Conservation (phyloP, 2,797 vertebrate species). For the Remorina albescens region DNA sequence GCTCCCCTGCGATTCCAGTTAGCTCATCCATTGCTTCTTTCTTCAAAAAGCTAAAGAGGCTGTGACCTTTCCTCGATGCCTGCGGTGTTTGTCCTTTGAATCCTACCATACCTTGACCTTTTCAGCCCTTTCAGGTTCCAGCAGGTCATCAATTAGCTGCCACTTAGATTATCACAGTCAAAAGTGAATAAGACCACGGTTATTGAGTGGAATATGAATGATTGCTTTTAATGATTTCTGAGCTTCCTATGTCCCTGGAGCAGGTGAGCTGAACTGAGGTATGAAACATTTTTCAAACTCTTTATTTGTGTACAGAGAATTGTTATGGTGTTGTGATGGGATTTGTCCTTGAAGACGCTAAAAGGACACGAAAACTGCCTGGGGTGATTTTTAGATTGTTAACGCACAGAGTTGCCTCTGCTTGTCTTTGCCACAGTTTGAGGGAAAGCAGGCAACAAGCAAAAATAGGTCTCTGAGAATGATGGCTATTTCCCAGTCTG, state of each 20-base stretch:
- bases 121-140: conserved; percentile 79
- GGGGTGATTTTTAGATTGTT: conserved; percentile 39
- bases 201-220: conserved; percentile 62
- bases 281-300: conserved; percentile 38
- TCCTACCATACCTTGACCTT: conserved; percentile 85
- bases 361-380: conserved; percentile 47
- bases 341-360: conserved; percentile 72
- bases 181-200: conserved; percentile 72
- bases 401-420: conserved; percentile 3
- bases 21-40: conserved; percentile 76
- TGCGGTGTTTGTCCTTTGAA: conserved; percentile 82
- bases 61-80: conserved; percentile 81
- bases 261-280: conserved; percentile 33
- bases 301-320: conserved; percentile 33
- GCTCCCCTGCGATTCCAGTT: conserved; percentile 76
- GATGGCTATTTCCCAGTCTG: conserved; percentile 20
- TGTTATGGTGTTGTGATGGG: conserved; percentile 32
- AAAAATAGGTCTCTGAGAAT: not conserved
- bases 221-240: conserved; percentile 78
- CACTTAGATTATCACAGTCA: conserved; percentile 81
- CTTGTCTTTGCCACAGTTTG: conserved; percentile 20
- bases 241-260: conserved; percentile 35
- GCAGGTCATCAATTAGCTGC: conserved; percentile 87
- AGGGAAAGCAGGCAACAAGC: not conserved
- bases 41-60: conserved; percentile 74